These are phyloP conservation scores for Nudaria mundana DNA, from an alignment of 2,888 invertebrate genomes.

Conservation along the genomic window DNA sequence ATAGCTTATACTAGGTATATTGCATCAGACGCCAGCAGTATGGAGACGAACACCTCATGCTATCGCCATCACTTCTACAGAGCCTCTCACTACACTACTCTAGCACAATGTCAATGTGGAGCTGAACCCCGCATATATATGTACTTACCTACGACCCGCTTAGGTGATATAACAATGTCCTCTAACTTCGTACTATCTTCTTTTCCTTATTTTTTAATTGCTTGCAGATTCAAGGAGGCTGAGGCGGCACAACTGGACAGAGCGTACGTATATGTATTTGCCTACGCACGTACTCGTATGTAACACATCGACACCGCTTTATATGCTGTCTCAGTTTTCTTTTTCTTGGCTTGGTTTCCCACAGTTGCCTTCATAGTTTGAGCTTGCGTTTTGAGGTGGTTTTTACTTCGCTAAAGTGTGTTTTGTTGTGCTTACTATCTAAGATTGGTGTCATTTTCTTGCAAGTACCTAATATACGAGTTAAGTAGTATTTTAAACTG, in stretches of 20 bases:
- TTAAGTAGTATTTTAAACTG: background rate
- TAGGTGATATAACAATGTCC: constrained; percentile 59
- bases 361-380: constrained; percentile 39
- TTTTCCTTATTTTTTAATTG: constrained; percentile 80
- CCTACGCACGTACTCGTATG: constrained; percentile 58
- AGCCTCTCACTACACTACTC: constrained; percentile 58
- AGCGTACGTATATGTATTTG: constrained; percentile 89
- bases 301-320: constrained; percentile 43
- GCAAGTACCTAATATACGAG: background rate
- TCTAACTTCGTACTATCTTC: constrained; percentile 65
- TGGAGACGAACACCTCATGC: constrained; percentile 41
- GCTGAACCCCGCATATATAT: constrained; percentile 55
- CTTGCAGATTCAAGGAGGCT: constrained; percentile 93
- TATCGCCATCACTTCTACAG: constrained; percentile 50
- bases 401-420: constrained; percentile 21
- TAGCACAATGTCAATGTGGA: constrained; percentile 62
- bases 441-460: background rate
- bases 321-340: constrained; percentile 55
- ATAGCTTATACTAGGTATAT: constrained; percentile 39
- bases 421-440: background rate
- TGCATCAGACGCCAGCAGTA: constrained; percentile 20
- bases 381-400: constrained; percentile 23
- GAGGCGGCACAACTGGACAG: constrained; percentile 89
- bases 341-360: constrained; percentile 47
- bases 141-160: constrained; percentile 49